Conservation (phyloP, 2,113 vertebrate genomes). For the Chamaetylas fuelleborni region DNA sequence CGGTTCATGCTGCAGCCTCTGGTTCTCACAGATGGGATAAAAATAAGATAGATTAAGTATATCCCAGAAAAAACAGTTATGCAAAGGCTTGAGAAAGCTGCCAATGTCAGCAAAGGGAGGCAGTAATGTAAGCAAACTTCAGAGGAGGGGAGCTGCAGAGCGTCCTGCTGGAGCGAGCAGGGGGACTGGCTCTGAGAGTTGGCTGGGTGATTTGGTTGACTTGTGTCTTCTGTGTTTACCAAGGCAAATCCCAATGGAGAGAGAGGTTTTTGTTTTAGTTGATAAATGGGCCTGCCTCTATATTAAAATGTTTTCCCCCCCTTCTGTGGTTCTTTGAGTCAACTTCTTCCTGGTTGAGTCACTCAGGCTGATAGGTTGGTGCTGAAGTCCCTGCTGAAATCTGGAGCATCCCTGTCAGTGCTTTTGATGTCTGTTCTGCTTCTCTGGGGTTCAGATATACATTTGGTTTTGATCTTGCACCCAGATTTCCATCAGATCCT, state of each 20-base stretch:
- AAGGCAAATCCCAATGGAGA: not conserved
- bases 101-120: constrained; percentile 47
- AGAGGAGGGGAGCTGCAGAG: not conserved
- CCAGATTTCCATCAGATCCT: not conserved
- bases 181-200: not conserved
- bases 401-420: not conserved
- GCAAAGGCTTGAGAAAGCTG: constrained; percentile 35
- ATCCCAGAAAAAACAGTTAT: constrained; percentile 51
- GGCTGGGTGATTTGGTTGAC: not conserved
- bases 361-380: not conserved
- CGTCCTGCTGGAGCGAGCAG: not conserved
- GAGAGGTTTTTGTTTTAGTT: not conserved
- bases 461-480: not conserved
- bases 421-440: not conserved
- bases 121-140: constrained; percentile 48
- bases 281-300: not conserved
- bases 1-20: accelerated
- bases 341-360: not conserved
- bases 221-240: constrained; percentile 27
- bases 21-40: constrained; percentile 53
- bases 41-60: constrained; percentile 60
- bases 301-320: not conserved
- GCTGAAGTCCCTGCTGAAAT: not conserved
- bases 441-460: not conserved
- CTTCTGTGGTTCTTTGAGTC: not conserved